Conservation (phyloP, 2,888 invertebrate species). For the Octodonta nipae region DNA sequence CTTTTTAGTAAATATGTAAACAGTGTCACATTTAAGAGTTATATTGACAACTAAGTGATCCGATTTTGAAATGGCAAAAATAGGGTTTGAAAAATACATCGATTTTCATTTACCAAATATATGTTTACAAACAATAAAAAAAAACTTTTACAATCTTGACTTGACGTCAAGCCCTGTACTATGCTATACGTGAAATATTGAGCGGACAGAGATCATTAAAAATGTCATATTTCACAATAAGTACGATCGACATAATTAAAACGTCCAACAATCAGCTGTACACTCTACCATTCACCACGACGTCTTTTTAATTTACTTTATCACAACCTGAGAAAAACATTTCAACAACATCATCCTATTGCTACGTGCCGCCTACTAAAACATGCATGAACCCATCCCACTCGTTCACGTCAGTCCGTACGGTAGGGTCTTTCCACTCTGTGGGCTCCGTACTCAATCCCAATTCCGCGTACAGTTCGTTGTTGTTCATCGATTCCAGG, state of each 20-base stretch:
- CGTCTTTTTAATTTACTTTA: slow-evolving; percentile 17
- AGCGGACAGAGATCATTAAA: slow-evolving; percentile 2
- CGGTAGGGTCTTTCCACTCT: slow-evolving; percentile 44
- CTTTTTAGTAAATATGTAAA: no score
- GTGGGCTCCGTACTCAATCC: slow-evolving; percentile 37
- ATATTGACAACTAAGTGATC: no score
- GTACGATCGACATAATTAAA: slow-evolving; percentile 5
- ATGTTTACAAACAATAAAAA: no score
- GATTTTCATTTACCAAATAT: no score
- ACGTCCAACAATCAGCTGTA: slow-evolving; percentile 23
- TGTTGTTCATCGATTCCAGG: slow-evolving; percentile 67
- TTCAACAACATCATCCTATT: slow-evolving; percentile 15
- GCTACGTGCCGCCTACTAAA: slow-evolving; percentile 56
- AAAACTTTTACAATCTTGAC: background rate
- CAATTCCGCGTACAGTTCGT: slow-evolving; percentile 63
- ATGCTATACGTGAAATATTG: slow-evolving; percentile 2
- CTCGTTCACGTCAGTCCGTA: slow-evolving; percentile 35
- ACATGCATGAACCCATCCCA: slow-evolving; percentile 54
- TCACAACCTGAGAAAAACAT: slow-evolving; percentile 33
- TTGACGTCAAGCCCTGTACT: slow-evolving; percentile 6
- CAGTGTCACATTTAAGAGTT: no score
- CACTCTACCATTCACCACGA: slow-evolving; percentile 21
- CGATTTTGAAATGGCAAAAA: no score
- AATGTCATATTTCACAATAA: slow-evolving; percentile 5
- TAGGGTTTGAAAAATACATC: no score